Evolutionary conservation across 2,797 vertebrate genomes (phyloP).

Genomic region (Sebastes cheni): DNA sequence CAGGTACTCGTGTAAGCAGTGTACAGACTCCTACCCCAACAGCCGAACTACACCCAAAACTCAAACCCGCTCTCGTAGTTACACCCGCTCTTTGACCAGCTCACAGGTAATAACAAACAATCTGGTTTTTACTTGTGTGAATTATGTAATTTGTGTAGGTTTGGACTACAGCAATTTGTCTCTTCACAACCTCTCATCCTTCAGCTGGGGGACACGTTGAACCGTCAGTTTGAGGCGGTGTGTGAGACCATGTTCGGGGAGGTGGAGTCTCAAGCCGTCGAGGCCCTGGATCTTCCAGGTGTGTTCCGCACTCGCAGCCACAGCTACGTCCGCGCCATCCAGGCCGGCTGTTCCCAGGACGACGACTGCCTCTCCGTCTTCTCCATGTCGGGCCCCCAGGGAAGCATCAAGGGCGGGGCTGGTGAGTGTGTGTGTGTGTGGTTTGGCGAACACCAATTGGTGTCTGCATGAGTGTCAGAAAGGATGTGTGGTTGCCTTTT

Average conservation of each 20-base stretch:
- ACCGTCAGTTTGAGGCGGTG: slow-evolving; percentile 93
- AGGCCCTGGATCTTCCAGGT: slow-evolving; percentile 96
- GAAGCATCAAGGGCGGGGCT: slow-evolving; percentile 89
- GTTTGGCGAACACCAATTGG: neutral
- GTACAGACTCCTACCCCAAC: slow-evolving; percentile 89
- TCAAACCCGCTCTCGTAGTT: slow-evolving; percentile 91
- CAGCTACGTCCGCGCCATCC: slow-evolving; percentile 98
- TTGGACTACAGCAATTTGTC: neutral
- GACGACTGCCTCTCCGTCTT: slow-evolving; percentile 98
- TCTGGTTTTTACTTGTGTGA: neutral
- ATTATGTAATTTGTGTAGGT: neutral
- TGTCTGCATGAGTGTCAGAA: neutral
- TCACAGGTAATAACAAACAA: slow-evolving; percentile 86
- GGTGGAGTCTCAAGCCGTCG: slow-evolving; percentile 96
- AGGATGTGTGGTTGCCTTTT: slow-evolving; percentile 19
- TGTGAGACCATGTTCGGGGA: slow-evolving; percentile 97
- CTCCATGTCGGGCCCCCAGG: slow-evolving; percentile 90
- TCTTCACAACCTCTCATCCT: neutral
- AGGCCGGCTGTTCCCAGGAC: slow-evolving; percentile 98
- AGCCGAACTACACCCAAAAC: slow-evolving; percentile 92
- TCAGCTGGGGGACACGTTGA: slow-evolving; percentile 93
- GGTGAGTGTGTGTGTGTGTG: slow-evolving; percentile 85
- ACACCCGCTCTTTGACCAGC: slow-evolving; percentile 95
- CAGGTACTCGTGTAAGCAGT: slow-evolving; percentile 90
- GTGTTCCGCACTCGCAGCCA: slow-evolving; percentile 98